phyloP scores from a whole-genome alignment of 2,888 invertebrate species.

The Enoplolaimus lenunculus region DNA sequence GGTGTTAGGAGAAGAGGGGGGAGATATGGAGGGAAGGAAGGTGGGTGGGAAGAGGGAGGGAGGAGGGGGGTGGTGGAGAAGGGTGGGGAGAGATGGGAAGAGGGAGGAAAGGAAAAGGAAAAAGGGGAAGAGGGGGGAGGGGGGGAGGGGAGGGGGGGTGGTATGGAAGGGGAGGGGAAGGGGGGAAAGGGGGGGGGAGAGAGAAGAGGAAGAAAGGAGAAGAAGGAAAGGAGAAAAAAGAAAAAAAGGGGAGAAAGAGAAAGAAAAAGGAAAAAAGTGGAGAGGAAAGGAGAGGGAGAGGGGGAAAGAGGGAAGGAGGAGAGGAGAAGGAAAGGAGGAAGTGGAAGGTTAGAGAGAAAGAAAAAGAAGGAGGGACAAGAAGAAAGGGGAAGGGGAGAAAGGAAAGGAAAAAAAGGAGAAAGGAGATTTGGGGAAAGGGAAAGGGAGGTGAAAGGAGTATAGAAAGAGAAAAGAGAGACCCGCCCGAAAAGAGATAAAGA shows the following conservation, averaged over 20 bases:
- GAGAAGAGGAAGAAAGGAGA: neutral
- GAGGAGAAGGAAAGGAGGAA: neutral
- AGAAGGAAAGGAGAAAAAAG: neutral
- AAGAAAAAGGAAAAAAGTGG: neutral
- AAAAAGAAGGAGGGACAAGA: conserved; percentile 1
- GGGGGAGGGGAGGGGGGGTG: conserved; percentile 13
- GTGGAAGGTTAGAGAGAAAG: neutral
- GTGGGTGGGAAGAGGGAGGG: neutral
- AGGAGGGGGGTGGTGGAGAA: neutral
- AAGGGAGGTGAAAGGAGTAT: no score
- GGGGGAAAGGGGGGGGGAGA: neutral
- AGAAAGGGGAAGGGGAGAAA: neutral
- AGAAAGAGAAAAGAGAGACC: no score
- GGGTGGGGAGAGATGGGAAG: neutral
- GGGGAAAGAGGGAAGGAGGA: conserved; percentile 11
- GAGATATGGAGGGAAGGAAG: neutral
- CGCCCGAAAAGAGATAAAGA: no score
- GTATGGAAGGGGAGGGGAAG: neutral
- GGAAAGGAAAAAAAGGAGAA: conserved; percentile 9
- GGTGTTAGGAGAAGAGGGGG: neutral
- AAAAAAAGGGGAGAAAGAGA: neutral
- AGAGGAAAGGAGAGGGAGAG: conserved; percentile 16
- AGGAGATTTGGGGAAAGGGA: conserved; percentile 5
- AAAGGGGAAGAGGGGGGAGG: conserved; percentile 4
- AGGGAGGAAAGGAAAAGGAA: neutral